phyloP scores from a whole-genome alignment of 2,797 vertebrate genomes.

The Perodicticus potto region DNA sequence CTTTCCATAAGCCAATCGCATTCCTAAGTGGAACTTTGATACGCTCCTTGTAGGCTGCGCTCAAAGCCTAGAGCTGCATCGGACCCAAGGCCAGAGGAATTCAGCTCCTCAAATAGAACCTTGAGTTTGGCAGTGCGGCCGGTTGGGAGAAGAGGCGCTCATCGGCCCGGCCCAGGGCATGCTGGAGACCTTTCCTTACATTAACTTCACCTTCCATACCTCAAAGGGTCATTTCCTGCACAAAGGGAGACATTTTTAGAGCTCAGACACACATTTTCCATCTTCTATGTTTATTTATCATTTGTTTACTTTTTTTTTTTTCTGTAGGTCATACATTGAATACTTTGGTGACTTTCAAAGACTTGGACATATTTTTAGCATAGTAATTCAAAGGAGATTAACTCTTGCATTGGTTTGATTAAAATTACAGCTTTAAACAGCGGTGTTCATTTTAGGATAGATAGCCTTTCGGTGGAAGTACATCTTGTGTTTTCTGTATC shows the following conservation, averaged over 20 bases:
- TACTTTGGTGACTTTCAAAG: not conserved
- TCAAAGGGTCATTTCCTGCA: rapidly evolving
- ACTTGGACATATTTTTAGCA: not conserved
- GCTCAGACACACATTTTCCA: not conserved
- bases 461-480: not conserved
- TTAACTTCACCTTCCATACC: not conserved
- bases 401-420: not conserved
- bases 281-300: not conserved
- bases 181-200: not conserved
- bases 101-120: not conserved
- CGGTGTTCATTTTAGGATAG: not conserved
- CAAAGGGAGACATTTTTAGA: not conserved
- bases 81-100: not conserved
- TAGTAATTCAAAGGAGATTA: not conserved
- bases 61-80: not conserved
- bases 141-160: not conserved
- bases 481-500: not conserved
- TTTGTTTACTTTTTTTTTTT: not conserved
- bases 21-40: not conserved
- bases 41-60: too few species aligned
- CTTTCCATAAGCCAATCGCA: not conserved
- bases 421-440: not conserved
- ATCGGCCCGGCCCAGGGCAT: too few species aligned
- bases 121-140: not conserved
- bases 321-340: not conserved